Conservation (phyloP, 1,140 invertebrate species). For the Diploscapter pachys region DNA sequence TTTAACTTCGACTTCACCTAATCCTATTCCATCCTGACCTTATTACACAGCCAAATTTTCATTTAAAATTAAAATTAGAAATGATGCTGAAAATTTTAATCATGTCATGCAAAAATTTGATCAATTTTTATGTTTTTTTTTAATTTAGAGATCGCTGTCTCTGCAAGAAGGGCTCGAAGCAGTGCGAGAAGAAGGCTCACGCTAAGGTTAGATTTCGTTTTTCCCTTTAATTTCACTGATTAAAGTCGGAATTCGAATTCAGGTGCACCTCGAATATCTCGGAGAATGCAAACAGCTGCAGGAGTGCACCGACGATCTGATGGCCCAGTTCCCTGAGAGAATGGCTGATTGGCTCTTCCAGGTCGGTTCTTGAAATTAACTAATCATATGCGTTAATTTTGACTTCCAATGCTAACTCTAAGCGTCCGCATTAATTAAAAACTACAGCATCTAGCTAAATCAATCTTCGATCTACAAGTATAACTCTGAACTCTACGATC, state of each 20-base stretch:
- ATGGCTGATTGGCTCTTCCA: conserved; percentile 96
- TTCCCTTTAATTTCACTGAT: background rate
- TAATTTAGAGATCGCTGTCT: conserved; percentile 71
- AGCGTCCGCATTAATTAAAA: background rate
- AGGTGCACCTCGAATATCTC: conserved; percentile 89
- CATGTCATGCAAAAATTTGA: too few relatives aligned
- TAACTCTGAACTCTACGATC: too few relatives aligned
- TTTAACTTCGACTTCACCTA: too few relatives aligned
- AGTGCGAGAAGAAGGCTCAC: conserved; percentile 71
- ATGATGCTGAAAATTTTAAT: too few relatives aligned
- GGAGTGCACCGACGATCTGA: conserved; percentile 76
- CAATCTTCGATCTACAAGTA: too few relatives aligned
- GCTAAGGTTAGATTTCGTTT: conserved; percentile 63
- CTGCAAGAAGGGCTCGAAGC: conserved; percentile 73
- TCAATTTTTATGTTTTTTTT: too few relatives aligned
- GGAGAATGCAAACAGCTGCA: conserved; percentile 62
- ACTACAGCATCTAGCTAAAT: too few relatives aligned
- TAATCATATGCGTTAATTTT: conserved; percentile 17
- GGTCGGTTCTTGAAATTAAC: conserved; percentile 66
- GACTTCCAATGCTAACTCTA: background rate
- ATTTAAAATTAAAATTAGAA: too few relatives aligned
- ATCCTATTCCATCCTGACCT: too few relatives aligned
- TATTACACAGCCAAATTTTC: too few relatives aligned
- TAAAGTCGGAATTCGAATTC: background rate
- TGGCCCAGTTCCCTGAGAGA: conserved; percentile 69